Percentiles rank a stretch among this genome's conserved stretches.
These are phyloP conservation scores for Merodon equestris DNA, from an alignment of 2,888 invertebrate species.

Conservation along the genomic window DNA sequence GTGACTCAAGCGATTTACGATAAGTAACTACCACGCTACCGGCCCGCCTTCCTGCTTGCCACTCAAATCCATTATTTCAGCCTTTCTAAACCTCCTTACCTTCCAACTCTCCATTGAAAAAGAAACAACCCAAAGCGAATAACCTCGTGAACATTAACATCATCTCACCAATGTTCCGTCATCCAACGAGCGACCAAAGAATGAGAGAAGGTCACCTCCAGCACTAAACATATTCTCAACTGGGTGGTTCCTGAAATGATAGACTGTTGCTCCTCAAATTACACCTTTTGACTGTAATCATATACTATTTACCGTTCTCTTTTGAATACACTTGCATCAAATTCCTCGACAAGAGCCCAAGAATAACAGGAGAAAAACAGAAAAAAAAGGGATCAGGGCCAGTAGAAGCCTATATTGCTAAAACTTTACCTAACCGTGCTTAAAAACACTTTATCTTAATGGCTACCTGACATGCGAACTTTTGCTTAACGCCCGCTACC, in stretches of 20 bases:
- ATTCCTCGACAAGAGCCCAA: constrained; percentile 23
- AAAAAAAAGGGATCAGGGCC: constrained; percentile 29
- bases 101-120: constrained; percentile 8
- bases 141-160: constrained; percentile 54
- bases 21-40: too few species aligned
- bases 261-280: constrained; percentile 68
- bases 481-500: constrained; percentile 22
- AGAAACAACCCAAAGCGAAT: constrained; percentile 20
- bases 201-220: constrained; percentile 60
- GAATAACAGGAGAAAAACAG: neutral
- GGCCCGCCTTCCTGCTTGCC: too few species aligned
- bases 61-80: neutral
- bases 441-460: constrained; percentile 65
- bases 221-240: constrained; percentile 37
- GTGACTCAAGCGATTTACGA: too few species aligned
- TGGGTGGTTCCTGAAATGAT: constrained; percentile 57
- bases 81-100: constrained; percentile 4
- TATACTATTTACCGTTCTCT: constrained; percentile 53
- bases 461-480: constrained; percentile 58
- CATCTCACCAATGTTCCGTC: constrained; percentile 5
- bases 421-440: constrained; percentile 59
- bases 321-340: constrained; percentile 17
- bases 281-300: constrained; percentile 31
- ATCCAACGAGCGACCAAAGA: neutral
- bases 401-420: constrained; percentile 16